A percentile compares a stretch with the other conserved stretches of the same genome.
These are phyloP conservation scores for Drosophila melanica DNA, from an alignment of 1,140 invertebrate species.

Conservation along the genomic window DNA sequence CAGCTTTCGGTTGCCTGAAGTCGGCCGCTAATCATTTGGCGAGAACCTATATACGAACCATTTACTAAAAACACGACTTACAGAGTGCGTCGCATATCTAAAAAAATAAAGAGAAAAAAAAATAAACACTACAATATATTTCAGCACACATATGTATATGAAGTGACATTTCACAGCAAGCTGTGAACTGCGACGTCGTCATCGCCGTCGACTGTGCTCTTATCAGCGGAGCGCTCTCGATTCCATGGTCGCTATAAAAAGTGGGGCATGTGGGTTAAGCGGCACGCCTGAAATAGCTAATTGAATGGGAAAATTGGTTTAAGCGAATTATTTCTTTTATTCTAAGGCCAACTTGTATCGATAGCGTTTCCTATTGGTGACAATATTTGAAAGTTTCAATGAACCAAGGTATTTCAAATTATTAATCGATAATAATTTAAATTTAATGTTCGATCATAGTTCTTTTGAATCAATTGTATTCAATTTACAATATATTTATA, in stretches of 20 bases:
- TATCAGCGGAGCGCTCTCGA: slow-evolving; percentile 61
- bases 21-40: slow-evolving; percentile 37
- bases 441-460: no score
- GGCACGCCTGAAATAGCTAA: slow-evolving; percentile 1
- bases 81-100: slow-evolving; percentile 52
- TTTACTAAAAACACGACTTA: slow-evolving; percentile 1
- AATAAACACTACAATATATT: slow-evolving; percentile 40
- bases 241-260: slow-evolving; percentile 35
- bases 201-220: slow-evolving; percentile 27
- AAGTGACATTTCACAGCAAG: slow-evolving; percentile 60
- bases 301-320: slow-evolving; percentile 2
- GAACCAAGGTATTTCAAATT: no score
- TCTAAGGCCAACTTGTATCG: no score
- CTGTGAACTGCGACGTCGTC: slow-evolving; percentile 38
- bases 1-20: slow-evolving; percentile 22
- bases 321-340: no score
- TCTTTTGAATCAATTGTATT: no score
- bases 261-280: slow-evolving; percentile 40
- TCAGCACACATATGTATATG: slow-evolving; percentile 17
- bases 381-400: background rate
- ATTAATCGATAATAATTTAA: no score
- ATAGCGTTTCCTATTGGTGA: background rate
- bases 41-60: slow-evolving; percentile 14
- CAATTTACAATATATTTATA: no score
- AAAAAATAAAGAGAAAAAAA: slow-evolving; percentile 33